Conservation (phyloP, 2,797 vertebrate genomes). For the Platyrinchus mystaceus region DNA sequence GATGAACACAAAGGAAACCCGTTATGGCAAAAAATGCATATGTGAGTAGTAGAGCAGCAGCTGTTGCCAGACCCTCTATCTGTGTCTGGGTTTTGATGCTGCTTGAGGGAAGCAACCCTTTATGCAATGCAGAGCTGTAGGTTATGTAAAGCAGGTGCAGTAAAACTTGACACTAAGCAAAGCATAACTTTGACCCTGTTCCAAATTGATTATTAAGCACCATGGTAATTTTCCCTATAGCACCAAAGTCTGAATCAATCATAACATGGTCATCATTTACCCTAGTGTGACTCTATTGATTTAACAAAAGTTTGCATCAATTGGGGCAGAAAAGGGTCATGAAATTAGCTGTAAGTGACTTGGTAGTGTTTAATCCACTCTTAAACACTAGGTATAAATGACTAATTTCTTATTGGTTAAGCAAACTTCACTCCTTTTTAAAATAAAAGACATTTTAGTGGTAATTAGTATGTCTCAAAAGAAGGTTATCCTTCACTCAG, state of each 20-base stretch:
- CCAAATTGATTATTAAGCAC: conserved; percentile 1
- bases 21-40: rapidly evolving
- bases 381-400: not conserved
- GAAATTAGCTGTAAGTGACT: not conserved
- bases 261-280: not conserved
- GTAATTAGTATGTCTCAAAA: not conserved
- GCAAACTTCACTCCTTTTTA: not conserved
- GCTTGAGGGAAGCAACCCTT: not conserved
- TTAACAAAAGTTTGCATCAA: not conserved
- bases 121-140: not conserved
- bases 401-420: not conserved
- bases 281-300: not conserved
- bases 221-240: not conserved
- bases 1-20: not conserved
- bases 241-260: not conserved
- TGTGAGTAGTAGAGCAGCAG: not conserved
- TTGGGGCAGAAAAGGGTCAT: not conserved
- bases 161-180: not conserved
- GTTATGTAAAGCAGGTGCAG: conserved; percentile 4
- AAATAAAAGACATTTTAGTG: not conserved
- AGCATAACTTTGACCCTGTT: not conserved
- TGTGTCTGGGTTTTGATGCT: not conserved
- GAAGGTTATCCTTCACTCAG: not conserved
- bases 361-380: not conserved
- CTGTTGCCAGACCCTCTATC: not conserved